A percentile compares a stretch with the other conserved stretches of the same genome.
Conservation (phyloP, 2,888 invertebrate genomes). For the Melinaea marsaeus region DNA sequence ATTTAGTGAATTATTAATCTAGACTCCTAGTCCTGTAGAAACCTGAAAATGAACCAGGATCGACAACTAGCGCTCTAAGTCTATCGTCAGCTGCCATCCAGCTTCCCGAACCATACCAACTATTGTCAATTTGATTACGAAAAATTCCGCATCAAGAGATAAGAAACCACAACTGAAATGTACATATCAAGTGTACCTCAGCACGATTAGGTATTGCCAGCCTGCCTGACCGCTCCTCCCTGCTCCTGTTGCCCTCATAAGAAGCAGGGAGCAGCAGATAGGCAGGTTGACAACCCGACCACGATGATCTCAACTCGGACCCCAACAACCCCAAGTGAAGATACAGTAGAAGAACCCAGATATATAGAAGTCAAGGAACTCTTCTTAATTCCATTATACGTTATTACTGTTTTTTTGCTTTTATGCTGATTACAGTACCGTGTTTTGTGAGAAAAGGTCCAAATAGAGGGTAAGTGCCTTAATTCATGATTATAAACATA, state of each 20-base stretch:
- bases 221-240: too few species aligned
- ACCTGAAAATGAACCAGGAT: too few species aligned
- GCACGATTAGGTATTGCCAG: too few species aligned
- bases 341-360: not conserved
- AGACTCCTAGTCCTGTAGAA: too few species aligned
- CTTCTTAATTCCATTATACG: slow-evolving; percentile 27
- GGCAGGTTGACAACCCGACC: too few species aligned
- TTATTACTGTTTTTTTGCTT: slow-evolving; percentile 41
- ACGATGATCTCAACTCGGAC: too few species aligned
- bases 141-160: slow-evolving; percentile 15
- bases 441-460: slow-evolving; percentile 41
- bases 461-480: slow-evolving; percentile 42
- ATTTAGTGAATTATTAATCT: too few species aligned
- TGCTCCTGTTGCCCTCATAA: too few species aligned
- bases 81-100: too few species aligned
- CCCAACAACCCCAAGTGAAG: too few species aligned
- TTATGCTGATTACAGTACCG: slow-evolving; percentile 46
- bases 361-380: slow-evolving; percentile 10
- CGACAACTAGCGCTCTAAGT: too few species aligned
- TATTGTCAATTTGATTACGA: slow-evolving; percentile 12
- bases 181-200: not conserved
- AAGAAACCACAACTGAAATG: slow-evolving; percentile 9
- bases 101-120: not conserved
- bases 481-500: not conserved
- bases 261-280: too few species aligned